Base-by-base conservation (phyloP, 2,888 invertebrate genomes). In the Melangyna quadrimaculata region DNA sequence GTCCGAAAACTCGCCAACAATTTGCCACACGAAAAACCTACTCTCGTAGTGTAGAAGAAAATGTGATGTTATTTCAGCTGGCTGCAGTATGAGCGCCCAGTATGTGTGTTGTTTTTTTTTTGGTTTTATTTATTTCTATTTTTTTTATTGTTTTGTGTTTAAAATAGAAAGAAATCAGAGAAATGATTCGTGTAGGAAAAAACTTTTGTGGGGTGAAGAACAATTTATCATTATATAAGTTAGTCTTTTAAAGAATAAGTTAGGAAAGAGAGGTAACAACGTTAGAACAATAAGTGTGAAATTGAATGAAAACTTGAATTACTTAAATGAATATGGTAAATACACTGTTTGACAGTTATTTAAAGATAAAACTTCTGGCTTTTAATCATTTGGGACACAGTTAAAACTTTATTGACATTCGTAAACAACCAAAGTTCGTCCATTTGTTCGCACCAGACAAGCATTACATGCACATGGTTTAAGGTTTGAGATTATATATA, bases 1-100 rank as follows among this genome's bases (percentile, higher is more conserved):
- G 74, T 83, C 83, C 74, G 79, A 83, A 79, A 57, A 79, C 57
- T 74, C 65, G 57, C 74, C 63, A 57, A 71, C 79, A 70, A 74
- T 78, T 74, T 65, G 63, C 69, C 69, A 71, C 70, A 83, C 27
- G 48, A 70, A 79, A 63, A 70, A 59, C n/a, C n/a, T n/a, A n/a
- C n/a, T n/a, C n/a, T n/a, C n/a, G n/a, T n/a, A n/a, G n/a, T n/a
- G n/a, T 61, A 63, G 27, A 37, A 63, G 43, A 72, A 70, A 67
- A 40, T 69, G 67, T 74, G 57, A 43, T 73, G 67, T 74, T 65
- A 43, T 73, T 83, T 57, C 78, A 70, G 48, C 27, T 70, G 27
- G 32, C 8, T 61, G 43, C 10, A 55, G 59, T 29, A 61, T 45
- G 35, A 27, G 19, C 51, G 4, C n/a, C 10, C 14, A 19, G 27